Evolutionary conservation across 1,140 invertebrate genomes (phyloP).

Genomic region (Drosophila ercepeae): DNA sequence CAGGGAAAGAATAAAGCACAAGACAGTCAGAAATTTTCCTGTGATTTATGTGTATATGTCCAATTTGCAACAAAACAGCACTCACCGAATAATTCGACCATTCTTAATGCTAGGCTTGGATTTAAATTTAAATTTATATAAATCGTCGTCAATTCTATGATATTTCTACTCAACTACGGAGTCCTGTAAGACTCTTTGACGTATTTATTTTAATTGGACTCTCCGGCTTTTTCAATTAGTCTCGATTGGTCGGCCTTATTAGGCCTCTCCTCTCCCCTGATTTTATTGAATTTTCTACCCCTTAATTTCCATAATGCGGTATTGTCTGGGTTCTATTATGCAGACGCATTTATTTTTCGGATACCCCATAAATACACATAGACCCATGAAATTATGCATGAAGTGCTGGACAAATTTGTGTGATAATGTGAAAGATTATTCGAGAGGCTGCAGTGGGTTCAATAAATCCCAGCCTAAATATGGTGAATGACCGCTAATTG

Average conservation of each 20-base stretch:
- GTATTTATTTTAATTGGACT: neutral
- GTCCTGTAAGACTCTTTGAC: neutral
- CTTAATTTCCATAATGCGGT: slow-evolving; percentile 31
- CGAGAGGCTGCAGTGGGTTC: slow-evolving; percentile 12
- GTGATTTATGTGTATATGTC: slow-evolving; percentile 26
- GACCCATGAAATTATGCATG: slow-evolving; percentile 29
- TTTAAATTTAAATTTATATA: neutral
- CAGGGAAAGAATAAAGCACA: neutral
- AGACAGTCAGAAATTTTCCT: slow-evolving; percentile 4
- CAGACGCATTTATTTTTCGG: slow-evolving; percentile 38
- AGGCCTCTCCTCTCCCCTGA: neutral
- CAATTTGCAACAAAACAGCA: neutral
- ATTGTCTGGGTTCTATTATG: slow-evolving; percentile 25
- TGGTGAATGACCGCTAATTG: slow-evolving; percentile 22
- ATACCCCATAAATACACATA: neutral
- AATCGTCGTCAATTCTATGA: neutral
- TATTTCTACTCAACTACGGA: neutral
- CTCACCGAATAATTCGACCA: neutral
- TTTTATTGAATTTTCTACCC: slow-evolving; percentile 7
- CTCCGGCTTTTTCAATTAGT: slow-evolving; percentile 21
- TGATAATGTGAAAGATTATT: slow-evolving; percentile 29
- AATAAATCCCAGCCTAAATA: slow-evolving; percentile 27
- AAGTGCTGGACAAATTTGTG: slow-evolving; percentile 41
- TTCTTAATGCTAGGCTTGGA: neutral
- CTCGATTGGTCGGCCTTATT: neutral